phyloP scores from a whole-genome alignment of 2,113 vertebrate species.

The Upupa epops region DNA sequence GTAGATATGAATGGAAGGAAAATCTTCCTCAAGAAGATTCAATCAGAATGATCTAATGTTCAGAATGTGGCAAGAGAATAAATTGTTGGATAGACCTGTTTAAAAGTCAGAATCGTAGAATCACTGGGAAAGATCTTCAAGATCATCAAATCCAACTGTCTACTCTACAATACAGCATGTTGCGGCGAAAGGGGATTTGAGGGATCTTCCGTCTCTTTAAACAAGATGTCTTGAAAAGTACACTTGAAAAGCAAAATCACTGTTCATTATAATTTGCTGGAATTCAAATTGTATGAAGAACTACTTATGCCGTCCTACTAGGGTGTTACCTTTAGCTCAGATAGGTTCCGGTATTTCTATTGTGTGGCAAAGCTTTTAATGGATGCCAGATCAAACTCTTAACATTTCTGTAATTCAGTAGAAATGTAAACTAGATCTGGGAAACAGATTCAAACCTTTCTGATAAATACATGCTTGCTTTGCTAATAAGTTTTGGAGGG shows the following conservation, averaged over 20 bases:
- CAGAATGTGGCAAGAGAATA: not conserved
- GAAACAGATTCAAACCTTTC: conserved; percentile 19
- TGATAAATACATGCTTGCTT: not conserved
- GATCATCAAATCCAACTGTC: no score
- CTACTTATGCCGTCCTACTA: not conserved
- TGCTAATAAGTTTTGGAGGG: not conserved
- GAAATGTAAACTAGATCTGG: conserved; percentile 19
- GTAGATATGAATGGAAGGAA: not conserved
- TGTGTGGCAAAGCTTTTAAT: conserved; percentile 34
- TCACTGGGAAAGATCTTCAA: no score
- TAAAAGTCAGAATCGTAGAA: no score
- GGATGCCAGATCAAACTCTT: conserved; percentile 56
- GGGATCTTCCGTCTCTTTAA: not conserved
- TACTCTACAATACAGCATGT: no score
- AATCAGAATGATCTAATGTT: not conserved
- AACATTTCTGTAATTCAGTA: not conserved
- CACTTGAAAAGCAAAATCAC: not conserved
- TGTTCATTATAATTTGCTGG: not conserved
- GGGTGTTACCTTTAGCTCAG: not conserved
- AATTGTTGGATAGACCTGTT: not conserved
- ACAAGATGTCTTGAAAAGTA: not conserved
- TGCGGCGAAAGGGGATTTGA: not conserved
- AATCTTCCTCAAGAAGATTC: not conserved
- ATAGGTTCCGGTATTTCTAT: not conserved
- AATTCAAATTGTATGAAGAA: not conserved